These are phyloP conservation scores for Caenorhabditis inopinata DNA, from an alignment of 1,140 invertebrate genomes.

Conservation along the genomic window DNA sequence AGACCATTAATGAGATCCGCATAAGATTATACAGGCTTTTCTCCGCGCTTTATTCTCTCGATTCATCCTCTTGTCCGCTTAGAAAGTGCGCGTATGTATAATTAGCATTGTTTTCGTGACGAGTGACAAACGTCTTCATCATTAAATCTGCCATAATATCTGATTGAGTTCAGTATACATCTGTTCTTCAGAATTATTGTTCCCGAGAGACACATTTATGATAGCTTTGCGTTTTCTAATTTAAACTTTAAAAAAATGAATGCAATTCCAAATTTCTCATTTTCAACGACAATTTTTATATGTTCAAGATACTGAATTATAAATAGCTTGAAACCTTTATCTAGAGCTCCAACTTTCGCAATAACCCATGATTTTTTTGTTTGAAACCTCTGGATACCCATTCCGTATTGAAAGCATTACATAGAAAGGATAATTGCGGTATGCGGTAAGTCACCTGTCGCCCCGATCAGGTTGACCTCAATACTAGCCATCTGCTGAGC, in stretches of 20 bases:
- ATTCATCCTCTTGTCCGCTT: neutral
- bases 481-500: neutral
- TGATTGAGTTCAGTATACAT: neutral
- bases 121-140: neutral
- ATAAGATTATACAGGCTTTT: conserved; percentile 16
- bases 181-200: neutral
- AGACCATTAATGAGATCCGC: conserved; percentile 30
- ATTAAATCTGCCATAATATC: neutral
- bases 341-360: too few species aligned
- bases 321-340: too few species aligned
- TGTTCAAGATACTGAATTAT: too few species aligned
- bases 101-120: conserved; percentile 31
- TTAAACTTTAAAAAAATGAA: too few species aligned
- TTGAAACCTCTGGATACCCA: neutral
- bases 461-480: neutral
- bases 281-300: too few species aligned
- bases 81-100: conserved; percentile 1
- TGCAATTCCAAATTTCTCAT: too few species aligned
- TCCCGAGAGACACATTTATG: neutral
- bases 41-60: neutral
- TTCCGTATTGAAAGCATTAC: too few species aligned
- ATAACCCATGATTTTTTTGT: neutral
- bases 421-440: neutral
- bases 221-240: neutral
- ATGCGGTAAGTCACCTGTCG: neutral